Conservation (phyloP, 2,888 invertebrate species). For the Nephrotoma flavescens region DNA sequence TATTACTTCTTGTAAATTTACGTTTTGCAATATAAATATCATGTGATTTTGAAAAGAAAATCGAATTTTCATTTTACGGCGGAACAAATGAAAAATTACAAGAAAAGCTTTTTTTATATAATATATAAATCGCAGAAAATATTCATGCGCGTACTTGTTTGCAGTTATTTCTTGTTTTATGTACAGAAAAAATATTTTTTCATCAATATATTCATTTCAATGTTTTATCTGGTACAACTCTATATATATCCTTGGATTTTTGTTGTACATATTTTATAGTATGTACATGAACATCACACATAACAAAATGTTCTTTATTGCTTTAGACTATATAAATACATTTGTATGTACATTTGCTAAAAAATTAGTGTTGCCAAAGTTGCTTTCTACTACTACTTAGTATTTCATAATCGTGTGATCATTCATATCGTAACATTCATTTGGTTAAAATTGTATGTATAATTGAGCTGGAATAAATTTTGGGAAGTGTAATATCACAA, state of each 20-base stretch:
- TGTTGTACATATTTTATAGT: not conserved
- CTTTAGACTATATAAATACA: not conserved
- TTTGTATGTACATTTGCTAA: not conserved
- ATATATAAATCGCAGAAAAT: constrained; percentile 1
- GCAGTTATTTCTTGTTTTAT: constrained; percentile 3
- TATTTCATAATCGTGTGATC: not conserved
- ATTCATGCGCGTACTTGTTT: constrained; percentile 6
- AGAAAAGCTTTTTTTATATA: not conserved
- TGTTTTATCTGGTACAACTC: not conserved
- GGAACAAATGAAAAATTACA: not conserved
- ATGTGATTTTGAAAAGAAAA: not conserved
- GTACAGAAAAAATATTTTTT: not conserved
- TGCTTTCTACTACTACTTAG: not conserved
- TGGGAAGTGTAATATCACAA: not conserved
- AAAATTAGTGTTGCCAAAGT: not conserved
- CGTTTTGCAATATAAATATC: not conserved
- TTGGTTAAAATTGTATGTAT: not conserved
- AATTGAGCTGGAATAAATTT: not conserved
- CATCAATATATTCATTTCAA: constrained; percentile 1
- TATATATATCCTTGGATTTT: not conserved
- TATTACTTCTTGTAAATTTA: not conserved
- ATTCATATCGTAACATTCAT: not conserved
- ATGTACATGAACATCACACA: not conserved
- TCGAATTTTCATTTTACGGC: not conserved
- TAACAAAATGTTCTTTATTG: not conserved